Percentiles rank a stretch among this genome's conserved stretches.
Evolutionary conservation across 1,140 invertebrate genomes (phyloP).

Genomic region (Palaemon carinicauda): DNA sequence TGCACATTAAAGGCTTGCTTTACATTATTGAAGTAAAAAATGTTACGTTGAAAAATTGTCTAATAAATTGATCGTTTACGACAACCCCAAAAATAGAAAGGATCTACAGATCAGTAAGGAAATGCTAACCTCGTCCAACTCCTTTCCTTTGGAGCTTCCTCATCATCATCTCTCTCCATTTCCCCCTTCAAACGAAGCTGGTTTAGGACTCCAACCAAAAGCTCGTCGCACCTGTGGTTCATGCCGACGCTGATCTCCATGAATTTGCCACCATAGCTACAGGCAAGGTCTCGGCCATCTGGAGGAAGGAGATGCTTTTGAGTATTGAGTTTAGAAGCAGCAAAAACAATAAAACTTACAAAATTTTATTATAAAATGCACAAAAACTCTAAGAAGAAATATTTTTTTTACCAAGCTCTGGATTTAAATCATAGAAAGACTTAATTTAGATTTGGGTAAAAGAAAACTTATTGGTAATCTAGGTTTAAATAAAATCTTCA

Average conservation of each 20-base stretch:
- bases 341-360: neutral
- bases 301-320: slow-evolving; percentile 39
- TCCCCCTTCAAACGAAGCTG: slow-evolving; percentile 81
- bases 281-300: slow-evolving; percentile 88
- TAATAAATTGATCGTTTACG: too few relatives aligned
- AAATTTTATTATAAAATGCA: too few relatives aligned
- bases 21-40: too few relatives aligned
- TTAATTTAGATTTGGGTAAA: too few relatives aligned
- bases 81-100: too few relatives aligned
- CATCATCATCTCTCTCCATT: slow-evolving; percentile 65
- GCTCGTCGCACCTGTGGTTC: slow-evolving; percentile 88
- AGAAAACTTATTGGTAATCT: too few relatives aligned
- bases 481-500: too few relatives aligned
- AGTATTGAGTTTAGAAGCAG: neutral
- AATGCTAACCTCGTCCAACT: slow-evolving; percentile 61
- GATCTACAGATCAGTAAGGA: neutral
- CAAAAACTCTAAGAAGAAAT: too few relatives aligned
- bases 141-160: slow-evolving; percentile 68
- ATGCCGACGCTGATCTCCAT: slow-evolving; percentile 90
- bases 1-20: too few relatives aligned
- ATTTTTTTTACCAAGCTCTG: too few relatives aligned
- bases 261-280: slow-evolving; percentile 85
- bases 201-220: slow-evolving; percentile 81
- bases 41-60: too few relatives aligned
- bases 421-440: too few relatives aligned